Base-by-base conservation (phyloP, 2,797 vertebrate species). In the Cryptoprocta ferox region DNA sequence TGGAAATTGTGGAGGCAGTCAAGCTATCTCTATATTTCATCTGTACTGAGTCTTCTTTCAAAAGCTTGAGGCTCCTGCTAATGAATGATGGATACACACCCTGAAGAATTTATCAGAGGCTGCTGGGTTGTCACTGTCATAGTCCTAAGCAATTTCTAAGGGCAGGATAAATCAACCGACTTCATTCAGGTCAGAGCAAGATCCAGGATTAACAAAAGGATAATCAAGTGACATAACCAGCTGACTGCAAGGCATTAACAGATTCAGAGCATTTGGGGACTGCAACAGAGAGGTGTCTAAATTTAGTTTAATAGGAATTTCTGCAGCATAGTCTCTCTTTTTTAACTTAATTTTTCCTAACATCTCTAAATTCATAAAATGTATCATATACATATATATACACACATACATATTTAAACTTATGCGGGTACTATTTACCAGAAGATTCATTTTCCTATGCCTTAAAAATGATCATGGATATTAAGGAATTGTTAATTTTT, bases 111-210 rank as follows among this genome's bases (percentile, higher is more conserved):
- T 68, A 81, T n/a, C 48, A 63, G 70, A 79, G 42, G 53, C 37
- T 61, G 39, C 73, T 94, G 24, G 10, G n/a, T 15, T 15, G n/a
- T 87, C 28, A 76, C 56, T 37, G 75, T 18, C 0, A 0, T 14
- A 96, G 39, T 35, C 70, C 63, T 37, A 45, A 89, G 3, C 26
- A 2, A 94, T 19, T 59, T 21, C 53, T 61, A 94, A 61, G 65
- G 39, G 61, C 30, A 87, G 82, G 71, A 82, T 76, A 86, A 89
- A 92, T 59, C 26, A 48, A 81, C 0, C 8, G 2, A 50, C 26
- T 82, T 79, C 89, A 91, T 79, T 96, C 83, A 84, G 85, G 87
- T 96, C 97, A 97, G 48, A 95, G 90, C 21, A 91, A 86, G 94
- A 96, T 63, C 39, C 89, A 88, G 93, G 82, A 97, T 97, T 96